Evolutionary conservation across 2,888 invertebrate species (phyloP), one percentile per base, ranked within the genome.

Genomic region (Odiellus spinosus): DNA sequence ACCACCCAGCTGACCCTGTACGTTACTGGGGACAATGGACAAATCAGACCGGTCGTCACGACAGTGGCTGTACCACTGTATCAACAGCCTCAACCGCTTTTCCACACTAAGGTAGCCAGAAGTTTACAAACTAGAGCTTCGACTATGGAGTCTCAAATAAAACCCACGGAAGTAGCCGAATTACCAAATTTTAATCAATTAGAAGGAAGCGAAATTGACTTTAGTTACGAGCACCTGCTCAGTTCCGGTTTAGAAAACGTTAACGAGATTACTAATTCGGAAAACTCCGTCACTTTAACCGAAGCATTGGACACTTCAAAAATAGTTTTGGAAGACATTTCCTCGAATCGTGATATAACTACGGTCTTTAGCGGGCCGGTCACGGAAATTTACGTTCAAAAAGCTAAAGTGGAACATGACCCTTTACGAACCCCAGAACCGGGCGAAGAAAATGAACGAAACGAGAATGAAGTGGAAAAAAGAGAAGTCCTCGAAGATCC

Each of bases 1-100:
- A 58, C 57, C 40, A 57, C 57, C 2, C 42, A 52, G 40, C 39
- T 58, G 40, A 58, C 58, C 10, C 40, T 58, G n/a, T 51, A 55
- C 15, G 50, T 58, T 8, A 57, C 55, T 8, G 57, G 55, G 12
- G 55, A 57, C 39, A 46, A 52, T 36, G 56, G 58, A 19, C 53
- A 56, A 44, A 32, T 57, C 12, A 56, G 54, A 20, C 54, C 57
- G 35, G 55, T 58, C 8, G 54, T 58, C 14, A 58, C 58, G 21
- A 55, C 51, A n/a, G 51, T 56, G 8, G 55, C 56, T 15, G 53
- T 57, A 39, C 55, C 56, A 11, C 42, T 56, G 12, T 53, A 51
- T 40, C 53, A 53, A 26, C 53, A 53, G 14, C 53, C 50, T n/a
- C 15, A 49, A 43, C 17, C 35, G 12, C 17, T 45, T 11, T 45